A percentile compares a stretch with the other conserved stretches of the same genome.
phyloP scores from a whole-genome alignment of 2,113 vertebrate species.

The Cromileptes altivelis region DNA sequence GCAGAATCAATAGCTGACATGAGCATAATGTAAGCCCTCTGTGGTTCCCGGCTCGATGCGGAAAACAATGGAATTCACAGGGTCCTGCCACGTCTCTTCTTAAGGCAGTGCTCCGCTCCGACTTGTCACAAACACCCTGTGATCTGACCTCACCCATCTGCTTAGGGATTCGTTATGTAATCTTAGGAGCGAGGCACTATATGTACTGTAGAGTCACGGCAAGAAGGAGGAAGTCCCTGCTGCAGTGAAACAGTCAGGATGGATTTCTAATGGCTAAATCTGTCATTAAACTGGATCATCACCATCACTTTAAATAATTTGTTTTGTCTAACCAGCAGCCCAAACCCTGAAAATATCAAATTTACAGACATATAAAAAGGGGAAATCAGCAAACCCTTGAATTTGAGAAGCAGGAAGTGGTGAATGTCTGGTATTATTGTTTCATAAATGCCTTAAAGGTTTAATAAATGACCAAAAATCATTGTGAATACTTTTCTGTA shows the following conservation, averaged over 20 bases:
- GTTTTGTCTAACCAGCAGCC: neutral
- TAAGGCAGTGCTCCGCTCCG: slow-evolving; percentile 45
- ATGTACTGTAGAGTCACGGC: slow-evolving; percentile 45
- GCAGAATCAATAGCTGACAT: slow-evolving; percentile 79
- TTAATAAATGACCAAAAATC: neutral
- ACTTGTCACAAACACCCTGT: slow-evolving; percentile 67
- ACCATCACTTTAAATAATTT: slow-evolving; percentile 11
- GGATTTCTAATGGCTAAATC: slow-evolving; percentile 26
- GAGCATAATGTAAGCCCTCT: slow-evolving; percentile 68
- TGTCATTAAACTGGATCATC: slow-evolving; percentile 6
- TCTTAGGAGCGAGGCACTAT: slow-evolving; percentile 43
- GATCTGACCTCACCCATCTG: slow-evolving; percentile 73
- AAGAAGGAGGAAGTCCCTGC: slow-evolving; percentile 30
- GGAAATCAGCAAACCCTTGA: neutral
- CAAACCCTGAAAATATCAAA: neutral
- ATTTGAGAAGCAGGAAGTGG: neutral
- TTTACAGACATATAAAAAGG: neutral
- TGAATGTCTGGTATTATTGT: neutral
- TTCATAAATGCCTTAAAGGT: neutral
- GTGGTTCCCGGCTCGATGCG: slow-evolving; percentile 52
- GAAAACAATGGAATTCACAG: slow-evolving; percentile 68
- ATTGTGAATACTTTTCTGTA: neutral
- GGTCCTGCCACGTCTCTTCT: slow-evolving; percentile 49
- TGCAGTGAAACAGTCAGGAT: neutral
- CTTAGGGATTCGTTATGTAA: slow-evolving; percentile 71